These are phyloP conservation scores for Helicolenus hilgendorfi DNA, from an alignment of 2,797 vertebrate species.

Conservation along the genomic window DNA sequence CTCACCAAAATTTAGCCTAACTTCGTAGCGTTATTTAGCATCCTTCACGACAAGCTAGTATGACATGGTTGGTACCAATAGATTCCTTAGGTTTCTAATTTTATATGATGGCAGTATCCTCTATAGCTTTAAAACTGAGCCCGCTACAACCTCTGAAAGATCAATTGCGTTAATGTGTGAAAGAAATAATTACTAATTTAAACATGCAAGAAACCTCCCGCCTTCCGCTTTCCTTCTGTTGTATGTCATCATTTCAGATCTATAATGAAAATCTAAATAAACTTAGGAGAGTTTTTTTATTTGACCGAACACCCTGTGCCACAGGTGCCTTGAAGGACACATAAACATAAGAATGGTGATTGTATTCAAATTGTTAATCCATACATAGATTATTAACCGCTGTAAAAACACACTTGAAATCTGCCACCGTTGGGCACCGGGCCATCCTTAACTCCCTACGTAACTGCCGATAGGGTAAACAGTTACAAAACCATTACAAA, in stretches of 20 bases:
- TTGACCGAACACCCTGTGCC: not conserved
- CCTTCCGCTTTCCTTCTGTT: not conserved
- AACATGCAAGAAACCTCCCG: not conserved
- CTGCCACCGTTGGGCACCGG: not conserved
- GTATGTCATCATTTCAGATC: not conserved
- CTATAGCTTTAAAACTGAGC: no score
- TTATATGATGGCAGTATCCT: no score
- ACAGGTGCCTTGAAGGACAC: not conserved
- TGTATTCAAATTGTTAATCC: slow-evolving; percentile 41
- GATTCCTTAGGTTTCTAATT: no score
- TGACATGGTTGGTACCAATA: no score
- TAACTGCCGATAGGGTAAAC: slow-evolving; percentile 56
- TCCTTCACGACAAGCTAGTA: no score
- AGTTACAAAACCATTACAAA: slow-evolving; percentile 50
- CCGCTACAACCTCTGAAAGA: no score
- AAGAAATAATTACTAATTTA: no score
- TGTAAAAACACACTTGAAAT: slow-evolving; percentile 39
- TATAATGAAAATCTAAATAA: not conserved
- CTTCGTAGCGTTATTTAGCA: no score
- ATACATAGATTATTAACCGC: slow-evolving; percentile 10
- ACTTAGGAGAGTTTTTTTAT: not conserved
- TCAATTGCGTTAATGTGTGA: no score
- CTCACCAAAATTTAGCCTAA: no score
- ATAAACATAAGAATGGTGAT: slow-evolving; percentile 5
- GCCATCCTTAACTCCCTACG: slow-evolving; percentile 15